Evolutionary conservation across 2,888 invertebrate species (phyloP).

Genomic region (Pyrocoelia pectoralis): DNA sequence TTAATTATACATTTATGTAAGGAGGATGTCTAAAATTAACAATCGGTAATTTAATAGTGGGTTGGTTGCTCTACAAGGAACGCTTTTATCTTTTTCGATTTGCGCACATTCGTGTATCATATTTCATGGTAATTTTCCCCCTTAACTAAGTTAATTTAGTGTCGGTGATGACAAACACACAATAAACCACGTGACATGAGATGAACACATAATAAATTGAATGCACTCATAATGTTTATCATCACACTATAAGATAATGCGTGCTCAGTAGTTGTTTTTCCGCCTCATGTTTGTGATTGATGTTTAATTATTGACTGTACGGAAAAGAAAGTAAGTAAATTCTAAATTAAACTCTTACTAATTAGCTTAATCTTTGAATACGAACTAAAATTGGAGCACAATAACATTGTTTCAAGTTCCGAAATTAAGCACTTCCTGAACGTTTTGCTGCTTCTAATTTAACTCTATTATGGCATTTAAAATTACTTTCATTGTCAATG

Average conservation of each 20-base stretch:
- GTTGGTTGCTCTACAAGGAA: background rate
- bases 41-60: constrained; percentile 9
- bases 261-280: background rate
- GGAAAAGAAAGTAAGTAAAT: too few relatives aligned
- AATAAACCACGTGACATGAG: background rate
- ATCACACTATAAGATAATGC: background rate
- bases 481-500: background rate
- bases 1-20: background rate
- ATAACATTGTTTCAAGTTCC: background rate
- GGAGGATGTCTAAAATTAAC: constrained; percentile 5
- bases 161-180: background rate
- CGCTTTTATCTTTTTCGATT: background rate
- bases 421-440: background rate
- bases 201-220: constrained; percentile 1
- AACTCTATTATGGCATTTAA: background rate
- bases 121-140: background rate
- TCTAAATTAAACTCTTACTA: too few relatives aligned
- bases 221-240: background rate
- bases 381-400: too few relatives aligned
- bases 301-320: too few relatives aligned
- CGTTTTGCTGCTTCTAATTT: background rate
- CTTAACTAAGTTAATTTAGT: background rate
- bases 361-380: too few relatives aligned
- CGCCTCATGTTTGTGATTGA: background rate
- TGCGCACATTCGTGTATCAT: background rate